These are phyloP conservation scores for Myotis yumanensis DNA, from an alignment of 2,113 vertebrate genomes.

Conservation along the genomic window DNA sequence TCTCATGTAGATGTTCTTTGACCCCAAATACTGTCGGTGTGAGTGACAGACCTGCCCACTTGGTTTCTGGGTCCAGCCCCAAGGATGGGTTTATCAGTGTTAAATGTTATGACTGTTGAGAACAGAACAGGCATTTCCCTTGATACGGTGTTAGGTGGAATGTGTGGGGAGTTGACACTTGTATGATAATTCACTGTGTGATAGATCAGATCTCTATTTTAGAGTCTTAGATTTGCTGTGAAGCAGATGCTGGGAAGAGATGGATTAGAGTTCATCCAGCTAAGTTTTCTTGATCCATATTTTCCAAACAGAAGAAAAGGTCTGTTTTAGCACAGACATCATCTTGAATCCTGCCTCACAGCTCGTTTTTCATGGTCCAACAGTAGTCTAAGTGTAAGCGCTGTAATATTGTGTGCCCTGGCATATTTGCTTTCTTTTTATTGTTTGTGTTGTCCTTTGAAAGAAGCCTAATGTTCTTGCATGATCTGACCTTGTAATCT, in stretches of 20 bases:
- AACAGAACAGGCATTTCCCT: background rate
- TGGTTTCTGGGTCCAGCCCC: background rate
- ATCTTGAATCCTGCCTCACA: background rate
- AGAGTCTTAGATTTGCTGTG: constrained; percentile 16
- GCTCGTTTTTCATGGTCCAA: background rate
- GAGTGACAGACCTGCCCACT: background rate
- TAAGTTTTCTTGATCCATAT: background rate
- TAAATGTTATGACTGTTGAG: background rate
- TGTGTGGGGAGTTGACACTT: background rate
- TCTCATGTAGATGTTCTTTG: background rate
- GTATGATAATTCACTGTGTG: background rate
- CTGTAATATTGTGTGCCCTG: background rate
- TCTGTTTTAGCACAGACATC: background rate
- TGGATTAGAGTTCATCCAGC: background rate
- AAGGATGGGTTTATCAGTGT: constrained; percentile 28
- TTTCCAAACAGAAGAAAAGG: constrained; percentile 38
- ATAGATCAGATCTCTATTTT: background rate
- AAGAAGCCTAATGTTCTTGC: background rate
- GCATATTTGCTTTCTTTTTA: constrained; percentile 16
- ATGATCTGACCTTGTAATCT: background rate
- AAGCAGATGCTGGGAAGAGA: constrained; percentile 16
- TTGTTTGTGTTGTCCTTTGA: background rate
- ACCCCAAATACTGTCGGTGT: background rate
- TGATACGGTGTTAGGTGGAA: background rate
- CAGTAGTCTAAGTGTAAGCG: constrained; percentile 16